Percentiles rank a stretch among this genome's conserved stretches.
phyloP scores from a whole-genome alignment of 2,113 vertebrate genomes.

The Entomyzon cyanotis region DNA sequence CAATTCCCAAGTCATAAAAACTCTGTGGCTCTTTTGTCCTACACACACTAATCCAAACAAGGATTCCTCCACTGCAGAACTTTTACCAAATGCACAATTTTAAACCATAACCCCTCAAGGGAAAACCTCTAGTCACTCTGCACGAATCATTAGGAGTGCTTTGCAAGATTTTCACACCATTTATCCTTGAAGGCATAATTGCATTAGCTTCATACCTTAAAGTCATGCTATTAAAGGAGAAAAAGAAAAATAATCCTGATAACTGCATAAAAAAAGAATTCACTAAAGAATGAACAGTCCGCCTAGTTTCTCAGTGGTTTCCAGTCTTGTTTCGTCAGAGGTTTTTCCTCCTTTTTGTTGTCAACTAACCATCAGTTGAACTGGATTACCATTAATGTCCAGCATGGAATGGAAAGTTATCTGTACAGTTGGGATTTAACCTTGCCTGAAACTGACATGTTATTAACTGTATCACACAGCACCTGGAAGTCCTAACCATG shows the following conservation, averaged over 20 bases:
- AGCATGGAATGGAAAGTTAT: background rate
- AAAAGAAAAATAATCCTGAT: background rate
- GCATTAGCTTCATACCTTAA: background rate
- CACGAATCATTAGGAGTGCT: background rate
- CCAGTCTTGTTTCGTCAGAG: background rate
- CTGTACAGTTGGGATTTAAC: background rate
- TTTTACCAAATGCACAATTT: background rate
- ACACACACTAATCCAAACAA: background rate
- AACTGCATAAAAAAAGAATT: background rate
- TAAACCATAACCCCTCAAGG: background rate
- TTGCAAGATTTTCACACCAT: background rate
- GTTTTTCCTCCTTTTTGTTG: background rate
- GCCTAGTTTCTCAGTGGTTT: background rate
- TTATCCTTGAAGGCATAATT: background rate
- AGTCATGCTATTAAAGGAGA: background rate
- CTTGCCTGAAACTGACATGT: background rate
- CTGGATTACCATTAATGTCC: background rate
- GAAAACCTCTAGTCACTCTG: background rate
- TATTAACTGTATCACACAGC: background rate
- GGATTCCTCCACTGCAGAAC: background rate
- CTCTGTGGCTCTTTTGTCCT: background rate
- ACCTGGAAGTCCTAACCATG: background rate
- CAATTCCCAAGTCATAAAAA: background rate
- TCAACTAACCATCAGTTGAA: background rate
- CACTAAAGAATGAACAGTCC: background rate